phyloP scores from a whole-genome alignment of 2,797 vertebrate genomes.

The Pseudochirops cupreus region DNA sequence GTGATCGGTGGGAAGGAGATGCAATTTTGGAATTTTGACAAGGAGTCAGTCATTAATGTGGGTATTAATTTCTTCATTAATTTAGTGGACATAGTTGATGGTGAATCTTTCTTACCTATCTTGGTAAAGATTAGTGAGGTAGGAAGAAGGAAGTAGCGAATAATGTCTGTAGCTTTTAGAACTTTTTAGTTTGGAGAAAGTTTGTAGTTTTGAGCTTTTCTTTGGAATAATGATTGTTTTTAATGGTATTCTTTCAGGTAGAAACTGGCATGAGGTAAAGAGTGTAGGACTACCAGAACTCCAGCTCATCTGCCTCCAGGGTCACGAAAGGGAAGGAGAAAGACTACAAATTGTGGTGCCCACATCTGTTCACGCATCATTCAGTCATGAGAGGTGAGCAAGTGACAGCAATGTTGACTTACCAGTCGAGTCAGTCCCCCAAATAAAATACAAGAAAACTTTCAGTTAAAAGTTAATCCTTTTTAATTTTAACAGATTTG shows the following conservation, averaged over 20 bases:
- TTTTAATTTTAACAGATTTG: neutral
- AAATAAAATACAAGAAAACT: neutral
- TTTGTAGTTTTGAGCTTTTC: constrained; percentile 49
- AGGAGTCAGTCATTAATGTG: constrained; percentile 34
- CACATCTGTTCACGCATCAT: constrained; percentile 85
- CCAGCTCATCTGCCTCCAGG: constrained; percentile 90
- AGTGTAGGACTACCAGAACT: constrained; percentile 89
- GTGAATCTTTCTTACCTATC: constrained; percentile 41
- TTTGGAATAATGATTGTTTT: constrained; percentile 48
- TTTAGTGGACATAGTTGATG: neutral
- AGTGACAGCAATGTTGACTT: neutral
- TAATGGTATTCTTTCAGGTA: constrained; percentile 73
- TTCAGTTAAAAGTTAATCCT: constrained; percentile 4
- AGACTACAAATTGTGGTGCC: constrained; percentile 90
- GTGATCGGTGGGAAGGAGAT: neutral
- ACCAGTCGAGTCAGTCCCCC: constrained; percentile 12
- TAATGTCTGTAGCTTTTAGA: neutral
- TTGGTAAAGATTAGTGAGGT: constrained; percentile 10
- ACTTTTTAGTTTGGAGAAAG: constrained; percentile 3
- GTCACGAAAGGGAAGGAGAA: constrained; percentile 88
- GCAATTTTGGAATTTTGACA: neutral
- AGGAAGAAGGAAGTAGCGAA: neutral
- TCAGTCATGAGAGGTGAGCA: constrained; percentile 92
- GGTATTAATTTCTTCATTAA: constrained; percentile 39
- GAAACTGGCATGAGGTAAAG: constrained; percentile 92